Evolutionary conservation across 2,888 invertebrate species (phyloP).

Genomic region (Vesta saturnalis): DNA sequence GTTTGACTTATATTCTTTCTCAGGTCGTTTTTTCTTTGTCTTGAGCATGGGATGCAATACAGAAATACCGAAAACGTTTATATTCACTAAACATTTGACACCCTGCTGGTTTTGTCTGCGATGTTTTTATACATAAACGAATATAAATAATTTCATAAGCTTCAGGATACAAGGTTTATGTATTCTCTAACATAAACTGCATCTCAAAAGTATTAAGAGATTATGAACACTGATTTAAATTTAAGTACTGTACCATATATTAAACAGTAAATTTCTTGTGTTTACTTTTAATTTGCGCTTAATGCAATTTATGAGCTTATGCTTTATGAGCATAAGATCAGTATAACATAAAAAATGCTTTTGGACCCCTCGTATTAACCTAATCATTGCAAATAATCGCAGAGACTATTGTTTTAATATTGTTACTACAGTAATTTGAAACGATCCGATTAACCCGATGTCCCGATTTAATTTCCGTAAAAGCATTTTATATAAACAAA

Average conservation of each 20-base stretch:
- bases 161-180: background rate
- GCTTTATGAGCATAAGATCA: background rate
- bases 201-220: background rate
- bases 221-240: background rate
- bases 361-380: constrained; percentile 13
- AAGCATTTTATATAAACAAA: constrained; percentile 30
- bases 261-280: background rate
- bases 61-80: constrained; percentile 48
- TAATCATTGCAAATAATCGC: constrained; percentile 22
- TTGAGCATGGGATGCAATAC: constrained; percentile 46
- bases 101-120: constrained; percentile 42
- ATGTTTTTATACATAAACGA: constrained; percentile 34
- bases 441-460: too few relatives aligned
- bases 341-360: constrained; percentile 4
- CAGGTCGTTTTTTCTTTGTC: constrained; percentile 46
- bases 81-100: constrained; percentile 53
- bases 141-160: constrained; percentile 28
- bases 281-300: constrained; percentile 1
- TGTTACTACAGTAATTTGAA: too few relatives aligned
- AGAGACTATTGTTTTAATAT: too few relatives aligned
- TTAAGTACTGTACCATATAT: background rate
- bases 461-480: too few relatives aligned
- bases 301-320: constrained; percentile 12
- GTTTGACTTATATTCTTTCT: constrained; percentile 49
- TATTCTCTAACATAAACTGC: constrained; percentile 9